phyloP scores from a whole-genome alignment of 2,113 vertebrate species.

The Antennarius striatus region DNA sequence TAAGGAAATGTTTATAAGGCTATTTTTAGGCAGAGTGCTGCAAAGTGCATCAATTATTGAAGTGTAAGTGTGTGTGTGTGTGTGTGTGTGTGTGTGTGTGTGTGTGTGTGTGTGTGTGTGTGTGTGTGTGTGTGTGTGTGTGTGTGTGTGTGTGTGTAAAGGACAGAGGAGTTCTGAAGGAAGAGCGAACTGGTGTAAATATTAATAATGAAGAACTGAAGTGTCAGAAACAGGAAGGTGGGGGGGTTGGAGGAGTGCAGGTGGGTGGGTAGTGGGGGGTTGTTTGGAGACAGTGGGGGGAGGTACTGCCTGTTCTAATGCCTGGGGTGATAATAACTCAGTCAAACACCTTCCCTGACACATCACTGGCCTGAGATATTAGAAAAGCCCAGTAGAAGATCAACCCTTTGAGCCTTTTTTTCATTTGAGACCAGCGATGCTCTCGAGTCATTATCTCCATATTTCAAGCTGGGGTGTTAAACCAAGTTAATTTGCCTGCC shows the following conservation, averaged over 20 bases:
- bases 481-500: slow-evolving; percentile 2
- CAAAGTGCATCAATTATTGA: slow-evolving; percentile 70
- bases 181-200: slow-evolving; percentile 52
- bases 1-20: slow-evolving; percentile 43
- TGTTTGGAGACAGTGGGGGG: not conserved
- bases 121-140: too few species aligned
- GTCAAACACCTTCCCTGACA: slow-evolving; percentile 36
- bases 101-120: not conserved
- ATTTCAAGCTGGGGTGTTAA: slow-evolving; percentile 22
- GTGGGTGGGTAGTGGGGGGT: not conserved
- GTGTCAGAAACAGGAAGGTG: slow-evolving; percentile 49
- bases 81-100: slow-evolving; percentile 1
- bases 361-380: slow-evolving; percentile 21
- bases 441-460: slow-evolving; percentile 23
- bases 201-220: slow-evolving; percentile 71
- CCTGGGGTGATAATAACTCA: slow-evolving; percentile 57
- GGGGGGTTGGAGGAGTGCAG: slow-evolving; percentile 12
- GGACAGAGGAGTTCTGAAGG: slow-evolving; percentile 33
- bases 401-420: slow-evolving; percentile 26
- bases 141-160: not conserved
- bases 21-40: slow-evolving; percentile 62
- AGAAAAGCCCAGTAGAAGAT: slow-evolving; percentile 19
- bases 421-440: slow-evolving; percentile 15
- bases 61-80: not conserved
- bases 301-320: slow-evolving; percentile 35